Base-by-base conservation (phyloP, 2,797 vertebrate genomes). In the Acipenser ruthenus region DNA sequence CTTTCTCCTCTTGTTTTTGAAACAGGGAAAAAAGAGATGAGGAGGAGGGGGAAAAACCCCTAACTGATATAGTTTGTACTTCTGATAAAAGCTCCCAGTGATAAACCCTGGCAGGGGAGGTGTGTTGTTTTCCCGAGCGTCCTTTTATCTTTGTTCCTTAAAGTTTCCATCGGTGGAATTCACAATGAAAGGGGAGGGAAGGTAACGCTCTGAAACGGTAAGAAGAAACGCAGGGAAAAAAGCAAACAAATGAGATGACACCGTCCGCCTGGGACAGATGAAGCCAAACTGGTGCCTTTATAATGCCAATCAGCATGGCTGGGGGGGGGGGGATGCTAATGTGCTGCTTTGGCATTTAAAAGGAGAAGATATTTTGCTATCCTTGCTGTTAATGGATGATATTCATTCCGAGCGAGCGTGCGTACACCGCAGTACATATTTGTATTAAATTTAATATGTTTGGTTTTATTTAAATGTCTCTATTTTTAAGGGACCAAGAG, bases 241-340 rank as follows among this genome's bases (percentile, higher is more conserved):
- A 37, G 2, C 23, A 37, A 37, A 37, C 23, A 37, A 82, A 86
- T 80, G 85, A 73, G 84, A 88, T 88, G 88, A 92, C 88, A 88
- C 83, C 77, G 84, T 84, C 87, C 90, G 91, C 90, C 90, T 92
- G 90, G 90, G 90, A 92, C 87, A 89, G 84, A 89, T 87, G 87
- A 88, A 92, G 90, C 87, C 89, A 91, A 89, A 88, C 85, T 83
- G 78, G 78, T 79, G 88, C 90, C 90, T 96, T 93, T 94, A 92
- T 92, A 93, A 93, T 93, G 91, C 90, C 94, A 95, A 93, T 96
- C 94, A 94, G 91, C 86, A 82, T 78, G 85, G 86, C 89, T 90
- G 79, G 88, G 84, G 87, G 88, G 89, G 85, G 90, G 91, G 91
- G 93, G 87, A 92, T 89, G 88, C 80, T 91, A 91, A 92, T 92